phyloP scores from a whole-genome alignment of 2,888 invertebrate genomes.

The Leucophenga montana region DNA sequence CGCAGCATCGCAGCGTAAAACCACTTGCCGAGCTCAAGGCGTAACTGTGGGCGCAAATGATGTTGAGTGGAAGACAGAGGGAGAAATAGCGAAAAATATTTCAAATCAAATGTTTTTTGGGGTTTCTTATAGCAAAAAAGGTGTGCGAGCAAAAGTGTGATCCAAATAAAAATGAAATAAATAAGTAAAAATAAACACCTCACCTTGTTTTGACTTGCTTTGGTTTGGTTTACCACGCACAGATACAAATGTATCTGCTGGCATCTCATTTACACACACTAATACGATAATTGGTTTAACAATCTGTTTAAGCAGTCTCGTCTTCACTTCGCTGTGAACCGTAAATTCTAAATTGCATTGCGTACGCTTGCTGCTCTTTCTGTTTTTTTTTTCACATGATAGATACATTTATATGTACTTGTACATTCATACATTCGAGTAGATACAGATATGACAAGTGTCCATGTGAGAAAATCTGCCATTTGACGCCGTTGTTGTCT shows the following conservation, averaged over 20 bases:
- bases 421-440: constrained; percentile 22
- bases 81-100: not conserved
- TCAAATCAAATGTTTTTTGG: no score
- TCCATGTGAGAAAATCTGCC: constrained; percentile 42
- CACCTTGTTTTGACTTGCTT: not conserved
- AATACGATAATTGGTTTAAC: constrained; percentile 61
- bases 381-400: not conserved
- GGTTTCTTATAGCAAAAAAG: no score
- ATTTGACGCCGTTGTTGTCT: no score
- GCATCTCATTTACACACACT: not conserved
- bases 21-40: constrained; percentile 17
- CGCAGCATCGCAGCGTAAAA: not conserved
- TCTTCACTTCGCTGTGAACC: constrained; percentile 49
- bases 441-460: constrained; percentile 18
- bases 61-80: not conserved
- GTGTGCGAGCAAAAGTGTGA: no score
- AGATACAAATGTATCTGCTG: not conserved
- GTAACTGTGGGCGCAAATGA: constrained; percentile 6
- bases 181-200: not conserved
- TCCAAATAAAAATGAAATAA: no score
- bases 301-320: constrained; percentile 37
- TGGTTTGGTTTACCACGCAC: no score
- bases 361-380: constrained; percentile 9
- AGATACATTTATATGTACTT: constrained; percentile 3
- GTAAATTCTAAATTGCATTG: constrained; percentile 58